Evolutionary conservation across 2,888 invertebrate species (phyloP).

Genomic region (Argyra leucocephala): DNA sequence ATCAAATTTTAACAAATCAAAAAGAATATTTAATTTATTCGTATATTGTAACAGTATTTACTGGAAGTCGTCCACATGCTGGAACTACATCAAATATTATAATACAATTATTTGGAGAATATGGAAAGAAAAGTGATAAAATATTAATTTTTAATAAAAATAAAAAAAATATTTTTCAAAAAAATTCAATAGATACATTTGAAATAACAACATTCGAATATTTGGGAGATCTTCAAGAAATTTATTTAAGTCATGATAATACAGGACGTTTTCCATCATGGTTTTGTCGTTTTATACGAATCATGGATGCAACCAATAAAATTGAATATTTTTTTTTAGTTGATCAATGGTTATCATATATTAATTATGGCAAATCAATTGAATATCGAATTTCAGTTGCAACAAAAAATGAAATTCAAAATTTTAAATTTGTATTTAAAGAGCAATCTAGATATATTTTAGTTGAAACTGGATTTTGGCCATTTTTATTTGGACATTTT

Average conservation of each 20-base stretch:
- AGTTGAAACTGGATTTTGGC: constrained; percentile 10
- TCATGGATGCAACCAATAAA: constrained; percentile 21
- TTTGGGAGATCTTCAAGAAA: constrained; percentile 20
- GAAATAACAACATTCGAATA: constrained; percentile 8
- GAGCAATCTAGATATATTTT: constrained; percentile 15
- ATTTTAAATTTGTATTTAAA: constrained; percentile 14
- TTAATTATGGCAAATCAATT: constrained; percentile 13
- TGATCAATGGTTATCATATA: constrained; percentile 25
- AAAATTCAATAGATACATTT: constrained; percentile 16
- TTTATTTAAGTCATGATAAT: constrained; percentile 25
- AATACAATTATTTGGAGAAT: constrained; percentile 22
- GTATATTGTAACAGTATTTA: constrained; percentile 26
- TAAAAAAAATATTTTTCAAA: background rate
- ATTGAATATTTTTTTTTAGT: constrained; percentile 23
- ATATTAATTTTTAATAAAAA: constrained; percentile 18
- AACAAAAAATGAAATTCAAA: constrained; percentile 11
- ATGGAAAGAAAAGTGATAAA: constrained; percentile 13
- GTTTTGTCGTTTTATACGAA: constrained; percentile 27
- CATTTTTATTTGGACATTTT: constrained; percentile 13
- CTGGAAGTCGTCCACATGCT: constrained; percentile 27
- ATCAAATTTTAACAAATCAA: background rate
- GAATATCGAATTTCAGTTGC: background rate
- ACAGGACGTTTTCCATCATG: constrained; percentile 30
- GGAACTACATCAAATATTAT: constrained; percentile 27
- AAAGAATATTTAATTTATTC: constrained; percentile 11